Conservation (phyloP, 2,113 vertebrate species). For the Tupaia chinensis region DNA sequence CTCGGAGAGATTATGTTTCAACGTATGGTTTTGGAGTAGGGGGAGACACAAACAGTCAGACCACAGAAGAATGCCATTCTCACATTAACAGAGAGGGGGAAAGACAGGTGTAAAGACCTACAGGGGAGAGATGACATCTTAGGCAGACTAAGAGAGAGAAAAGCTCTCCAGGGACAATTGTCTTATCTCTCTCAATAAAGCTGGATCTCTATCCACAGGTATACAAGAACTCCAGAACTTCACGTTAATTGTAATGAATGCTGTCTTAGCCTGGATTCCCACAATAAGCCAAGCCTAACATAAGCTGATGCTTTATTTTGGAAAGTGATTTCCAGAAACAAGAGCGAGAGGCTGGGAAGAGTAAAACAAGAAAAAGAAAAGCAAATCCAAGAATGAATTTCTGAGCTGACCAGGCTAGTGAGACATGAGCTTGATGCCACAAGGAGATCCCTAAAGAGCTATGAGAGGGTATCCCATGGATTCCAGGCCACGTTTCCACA, state of each 20-base stretch:
- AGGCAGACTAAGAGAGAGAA: not conserved
- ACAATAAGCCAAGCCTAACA: not conserved
- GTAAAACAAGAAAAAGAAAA: not conserved
- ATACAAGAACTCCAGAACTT: not conserved
- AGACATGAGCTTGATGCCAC: not conserved
- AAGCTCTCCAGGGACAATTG: accelerated
- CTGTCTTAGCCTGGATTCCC: not conserved
- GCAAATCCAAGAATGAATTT: not conserved
- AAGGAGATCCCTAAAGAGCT: not conserved
- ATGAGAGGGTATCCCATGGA: accelerated
- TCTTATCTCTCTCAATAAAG: not conserved
- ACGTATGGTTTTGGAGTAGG: too few species aligned
- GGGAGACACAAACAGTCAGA: not conserved
- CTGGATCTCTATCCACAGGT: not conserved
- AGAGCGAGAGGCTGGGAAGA: not conserved
- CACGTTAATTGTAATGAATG: not conserved
- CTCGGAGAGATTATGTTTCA: not conserved
- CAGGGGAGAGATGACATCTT: not conserved
- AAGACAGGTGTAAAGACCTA: not conserved
- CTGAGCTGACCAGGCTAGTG: not conserved
- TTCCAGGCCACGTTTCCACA: not conserved
- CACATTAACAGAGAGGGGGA: not conserved
- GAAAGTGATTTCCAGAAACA: not conserved
- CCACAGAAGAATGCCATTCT: not conserved
- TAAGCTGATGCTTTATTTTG: not conserved